phyloP scores from a whole-genome alignment of 1,140 invertebrate genomes.

The Ericerus pela region DNA sequence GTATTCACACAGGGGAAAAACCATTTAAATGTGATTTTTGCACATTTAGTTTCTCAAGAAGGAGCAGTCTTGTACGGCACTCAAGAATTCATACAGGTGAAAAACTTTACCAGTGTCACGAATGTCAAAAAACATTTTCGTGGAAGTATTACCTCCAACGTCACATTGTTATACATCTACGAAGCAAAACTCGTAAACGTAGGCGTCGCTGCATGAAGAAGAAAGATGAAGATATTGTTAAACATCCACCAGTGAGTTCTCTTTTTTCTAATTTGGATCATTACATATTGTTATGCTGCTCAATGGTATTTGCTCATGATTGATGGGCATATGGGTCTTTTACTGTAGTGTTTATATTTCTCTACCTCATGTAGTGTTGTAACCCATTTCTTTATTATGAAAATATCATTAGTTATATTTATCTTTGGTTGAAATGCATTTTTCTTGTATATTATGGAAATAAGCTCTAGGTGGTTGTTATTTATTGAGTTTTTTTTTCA shows the following conservation, averaged over 20 bases:
- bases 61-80: conserved; percentile 54
- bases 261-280: not conserved
- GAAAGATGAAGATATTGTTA: no score
- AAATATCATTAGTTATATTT: not conserved
- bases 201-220: not conserved
- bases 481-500: not conserved
- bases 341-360: not conserved
- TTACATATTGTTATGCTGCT: not conserved
- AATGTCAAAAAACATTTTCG: conserved; percentile 15
- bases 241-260: no score
- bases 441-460: not conserved
- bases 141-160: conserved; percentile 6
- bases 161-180: not conserved
- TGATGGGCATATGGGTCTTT: not conserved
- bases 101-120: conserved; percentile 39
- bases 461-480: not conserved
- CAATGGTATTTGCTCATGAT: not conserved
- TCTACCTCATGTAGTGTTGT: not conserved
- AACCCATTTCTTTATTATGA: not conserved
- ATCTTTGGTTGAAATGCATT: not conserved
- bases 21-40: not conserved
- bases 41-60: not conserved
- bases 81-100: conserved; percentile 52
- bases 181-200: not conserved
- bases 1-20: not conserved